Evolutionary conservation across 2,888 invertebrate genomes (phyloP), one percentile per base, ranked within the genome.

Genomic region (Stictocephala bisonia): DNA sequence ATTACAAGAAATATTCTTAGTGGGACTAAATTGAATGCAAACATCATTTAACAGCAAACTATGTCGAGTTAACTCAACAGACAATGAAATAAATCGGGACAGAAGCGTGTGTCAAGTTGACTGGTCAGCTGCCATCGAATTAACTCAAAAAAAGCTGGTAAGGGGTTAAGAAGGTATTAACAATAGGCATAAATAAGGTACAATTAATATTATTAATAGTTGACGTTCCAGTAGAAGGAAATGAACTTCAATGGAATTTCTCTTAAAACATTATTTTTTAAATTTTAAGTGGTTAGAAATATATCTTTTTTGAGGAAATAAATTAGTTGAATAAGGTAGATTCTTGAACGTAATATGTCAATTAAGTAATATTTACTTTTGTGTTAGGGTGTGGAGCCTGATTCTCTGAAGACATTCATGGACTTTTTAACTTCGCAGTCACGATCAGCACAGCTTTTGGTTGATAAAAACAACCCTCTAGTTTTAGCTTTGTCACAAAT

Each of bases 301-400:
- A 35, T 35, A 11, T 35, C 11, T 11, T 35, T 11, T 35, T 35
- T 35, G 7, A 35, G 40, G 7, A 11, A 11, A 11, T 7, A 11
- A 35, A 35, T 11, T 35, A 11, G 9, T 35, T 35, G 11, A 35
- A 11, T 35, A 35, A 35, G 40, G 7, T 7, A 35, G 7, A 11
- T 11, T 35, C 11, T 11, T 11, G 40, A 35, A 35, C 7, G 40
- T 35, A 44, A 4, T 44, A 11, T 13, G 40, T 13, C 9, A 9
- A 13, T 35, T 11, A 13, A 35, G 9, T 35, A 35, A 11, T 35
- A 1, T 48, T 44, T n/a, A n/a, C n/a, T n/a, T n/a, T n/a, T n/a
- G n/a, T n/a, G n/a, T n/a, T n/a, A 96, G 95, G 88, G 88, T 75
- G 91, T 96, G 3, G 92, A 93, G 68, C 89, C 89, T 77, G 88